A percentile compares a stretch with the other conserved stretches of the same genome.
Evolutionary conservation across 2,113 vertebrate species (phyloP).

Genomic region (Aplodontia rufa): DNA sequence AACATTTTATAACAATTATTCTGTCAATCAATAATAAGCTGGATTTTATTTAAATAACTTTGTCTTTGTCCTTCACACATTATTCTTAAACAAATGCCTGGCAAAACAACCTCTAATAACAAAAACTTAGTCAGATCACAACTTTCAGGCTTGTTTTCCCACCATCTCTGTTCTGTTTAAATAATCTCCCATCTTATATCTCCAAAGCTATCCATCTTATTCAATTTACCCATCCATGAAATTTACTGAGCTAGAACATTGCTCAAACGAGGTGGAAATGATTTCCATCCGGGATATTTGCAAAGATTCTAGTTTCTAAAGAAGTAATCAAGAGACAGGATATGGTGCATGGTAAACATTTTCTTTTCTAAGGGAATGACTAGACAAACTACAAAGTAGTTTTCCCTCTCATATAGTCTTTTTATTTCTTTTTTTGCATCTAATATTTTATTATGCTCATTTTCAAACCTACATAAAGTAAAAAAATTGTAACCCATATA

Average conservation of each 20-base stretch:
- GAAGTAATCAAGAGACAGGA: neutral
- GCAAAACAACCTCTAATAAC: neutral
- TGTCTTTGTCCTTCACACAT: neutral
- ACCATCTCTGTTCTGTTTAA: neutral
- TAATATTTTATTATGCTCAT: neutral
- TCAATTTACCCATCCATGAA: neutral
- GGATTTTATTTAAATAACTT: neutral
- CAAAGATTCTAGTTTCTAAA: neutral
- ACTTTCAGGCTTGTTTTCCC: neutral
- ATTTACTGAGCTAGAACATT: neutral
- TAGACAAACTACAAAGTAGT: neutral
- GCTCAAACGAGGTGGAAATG: neutral
- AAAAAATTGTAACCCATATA: neutral
- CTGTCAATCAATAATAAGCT: neutral
- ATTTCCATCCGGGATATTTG: neutral
- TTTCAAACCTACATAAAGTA: neutral
- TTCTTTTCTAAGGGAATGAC: neutral
- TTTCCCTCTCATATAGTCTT: neutral
- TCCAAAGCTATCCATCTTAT: neutral
- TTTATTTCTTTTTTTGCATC: neutral
- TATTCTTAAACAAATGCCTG: neutral
- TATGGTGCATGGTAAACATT: neutral
- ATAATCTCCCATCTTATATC: neutral
- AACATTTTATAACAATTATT: neutral
- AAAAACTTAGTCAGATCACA: neutral